A percentile compares a stretch with the other conserved stretches of the same genome.
These are phyloP conservation scores for Ichneumon xanthorius DNA, from an alignment of 2,888 invertebrate genomes.

Conservation along the genomic window DNA sequence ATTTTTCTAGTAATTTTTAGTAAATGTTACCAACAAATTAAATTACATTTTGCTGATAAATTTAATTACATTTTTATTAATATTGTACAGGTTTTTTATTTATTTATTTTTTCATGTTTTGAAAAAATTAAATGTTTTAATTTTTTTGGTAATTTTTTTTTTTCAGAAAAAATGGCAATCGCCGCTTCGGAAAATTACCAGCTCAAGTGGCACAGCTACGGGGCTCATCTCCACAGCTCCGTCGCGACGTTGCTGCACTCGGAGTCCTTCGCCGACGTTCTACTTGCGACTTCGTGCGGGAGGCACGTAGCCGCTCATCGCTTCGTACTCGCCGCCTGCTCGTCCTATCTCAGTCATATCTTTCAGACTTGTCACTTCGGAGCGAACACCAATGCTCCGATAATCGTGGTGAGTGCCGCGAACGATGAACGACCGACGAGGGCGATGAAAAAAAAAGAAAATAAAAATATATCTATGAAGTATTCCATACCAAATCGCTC, in stretches of 20 bases:
- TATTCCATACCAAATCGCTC: too few relatives aligned
- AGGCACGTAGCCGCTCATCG: constrained; percentile 94
- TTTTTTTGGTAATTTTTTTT: constrained; percentile 10
- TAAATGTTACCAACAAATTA: too few relatives aligned
- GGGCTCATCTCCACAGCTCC: constrained; percentile 92
- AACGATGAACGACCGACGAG: neutral
- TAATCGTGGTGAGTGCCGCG: constrained; percentile 79
- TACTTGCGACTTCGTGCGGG: constrained; percentile 92
- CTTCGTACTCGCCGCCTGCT: constrained; percentile 93
- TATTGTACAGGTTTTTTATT: neutral
- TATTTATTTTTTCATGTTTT: neutral
- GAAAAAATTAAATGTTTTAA: neutral
- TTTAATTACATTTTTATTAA: neutral
- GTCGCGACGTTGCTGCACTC: constrained; percentile 92
- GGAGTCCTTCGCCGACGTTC: constrained; percentile 93
- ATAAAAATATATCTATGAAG: too few relatives aligned
- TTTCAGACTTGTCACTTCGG: constrained; percentile 85
- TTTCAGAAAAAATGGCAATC: constrained; percentile 85
- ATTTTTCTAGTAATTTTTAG: neutral
- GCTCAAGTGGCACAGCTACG: constrained; percentile 95
- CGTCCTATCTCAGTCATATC: constrained; percentile 88
- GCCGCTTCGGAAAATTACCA: constrained; percentile 92
- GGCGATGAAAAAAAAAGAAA: neutral
- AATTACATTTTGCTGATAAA: too few relatives aligned
- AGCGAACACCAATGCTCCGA: constrained; percentile 83